Percentiles rank a stretch among this genome's conserved stretches.
Conservation (phyloP, 2,113 vertebrate genomes). For the Dascyllus trimaculatus region DNA sequence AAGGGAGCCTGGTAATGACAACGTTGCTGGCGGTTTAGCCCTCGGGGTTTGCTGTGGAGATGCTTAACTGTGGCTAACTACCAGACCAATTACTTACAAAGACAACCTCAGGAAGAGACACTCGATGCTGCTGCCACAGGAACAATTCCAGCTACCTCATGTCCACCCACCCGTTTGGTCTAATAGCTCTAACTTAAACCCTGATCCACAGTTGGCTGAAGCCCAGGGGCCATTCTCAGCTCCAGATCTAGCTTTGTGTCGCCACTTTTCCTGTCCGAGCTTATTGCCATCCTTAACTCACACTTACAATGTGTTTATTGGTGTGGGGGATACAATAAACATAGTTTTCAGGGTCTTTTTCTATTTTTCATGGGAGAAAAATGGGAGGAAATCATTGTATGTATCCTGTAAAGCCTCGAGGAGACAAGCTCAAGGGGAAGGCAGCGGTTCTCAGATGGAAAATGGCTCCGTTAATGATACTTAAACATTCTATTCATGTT, state of each 20-base stretch:
- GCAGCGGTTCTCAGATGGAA: constrained; percentile 34
- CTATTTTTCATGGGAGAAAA: constrained; percentile 45
- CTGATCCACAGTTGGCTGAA: constrained; percentile 27
- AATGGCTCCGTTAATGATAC: constrained; percentile 52
- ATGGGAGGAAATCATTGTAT: constrained; percentile 61
- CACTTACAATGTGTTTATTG: constrained; percentile 69
- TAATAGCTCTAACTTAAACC: constrained; percentile 40
- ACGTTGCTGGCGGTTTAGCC: constrained; percentile 49
- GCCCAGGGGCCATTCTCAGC: constrained; percentile 42
- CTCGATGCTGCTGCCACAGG: constrained; percentile 53
- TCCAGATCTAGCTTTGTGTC: constrained; percentile 52
- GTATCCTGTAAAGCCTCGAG: constrained; percentile 56
- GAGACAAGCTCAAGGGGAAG: constrained; percentile 34
- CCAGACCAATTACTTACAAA: constrained; percentile 68
- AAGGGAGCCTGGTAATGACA: constrained; percentile 65
- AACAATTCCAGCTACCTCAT: constrained; percentile 37
- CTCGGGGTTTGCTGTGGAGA: constrained; percentile 59
- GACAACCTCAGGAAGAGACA: constrained; percentile 64
- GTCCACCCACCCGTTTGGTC: constrained; percentile 30
- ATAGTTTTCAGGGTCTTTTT: constrained; percentile 54
- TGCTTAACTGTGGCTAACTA: constrained; percentile 67
- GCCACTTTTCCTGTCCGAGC: constrained; percentile 70
- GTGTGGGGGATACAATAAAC: constrained; percentile 38
- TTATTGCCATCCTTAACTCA: constrained; percentile 55
- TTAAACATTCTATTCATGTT: constrained; percentile 62